A percentile compares a stretch with the other conserved stretches of the same genome.
Evolutionary conservation across 2,888 invertebrate species (phyloP).

Genomic region (Pantelozetes paolii): DNA sequence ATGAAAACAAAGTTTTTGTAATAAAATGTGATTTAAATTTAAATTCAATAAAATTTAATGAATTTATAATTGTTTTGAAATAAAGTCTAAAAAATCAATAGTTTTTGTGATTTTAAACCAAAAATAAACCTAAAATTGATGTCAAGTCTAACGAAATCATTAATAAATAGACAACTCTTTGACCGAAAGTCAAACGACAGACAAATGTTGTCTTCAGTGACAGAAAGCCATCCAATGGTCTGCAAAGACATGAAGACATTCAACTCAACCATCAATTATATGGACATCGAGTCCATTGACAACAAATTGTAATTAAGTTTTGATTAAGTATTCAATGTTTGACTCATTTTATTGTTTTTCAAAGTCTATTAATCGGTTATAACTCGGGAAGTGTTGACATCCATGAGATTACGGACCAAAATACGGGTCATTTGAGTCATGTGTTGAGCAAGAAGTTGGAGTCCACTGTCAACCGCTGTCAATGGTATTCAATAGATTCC

Average conservation of each 20-base stretch:
- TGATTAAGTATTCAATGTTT: neutral
- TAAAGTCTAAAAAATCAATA: no score
- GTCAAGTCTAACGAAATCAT: neutral
- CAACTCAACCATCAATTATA: slow-evolving; percentile 29
- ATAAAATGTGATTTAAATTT: no score
- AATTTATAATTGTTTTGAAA: no score
- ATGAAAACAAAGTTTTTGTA: no score
- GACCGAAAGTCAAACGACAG: neutral
- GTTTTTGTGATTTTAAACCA: no score
- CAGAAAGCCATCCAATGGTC: slow-evolving; percentile 8
- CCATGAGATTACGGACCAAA: slow-evolving; percentile 15
- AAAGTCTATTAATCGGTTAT: slow-evolving; percentile 31
- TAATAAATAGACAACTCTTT: neutral
- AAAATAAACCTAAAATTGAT: neutral
- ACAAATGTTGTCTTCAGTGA: neutral
- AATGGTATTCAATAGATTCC: slow-evolving; percentile 38
- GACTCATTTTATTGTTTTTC: neutral
- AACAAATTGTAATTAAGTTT: neutral
- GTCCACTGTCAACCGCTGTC: slow-evolving; percentile 16
- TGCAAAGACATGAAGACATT: slow-evolving; percentile 28
- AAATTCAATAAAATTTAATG: no score
- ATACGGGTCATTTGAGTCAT: neutral
- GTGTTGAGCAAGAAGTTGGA: neutral
- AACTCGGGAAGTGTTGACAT: slow-evolving; percentile 7
- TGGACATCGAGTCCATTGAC: slow-evolving; percentile 31